Conservation (phyloP, 2,113 vertebrate genomes). For the Galbula dea region DNA sequence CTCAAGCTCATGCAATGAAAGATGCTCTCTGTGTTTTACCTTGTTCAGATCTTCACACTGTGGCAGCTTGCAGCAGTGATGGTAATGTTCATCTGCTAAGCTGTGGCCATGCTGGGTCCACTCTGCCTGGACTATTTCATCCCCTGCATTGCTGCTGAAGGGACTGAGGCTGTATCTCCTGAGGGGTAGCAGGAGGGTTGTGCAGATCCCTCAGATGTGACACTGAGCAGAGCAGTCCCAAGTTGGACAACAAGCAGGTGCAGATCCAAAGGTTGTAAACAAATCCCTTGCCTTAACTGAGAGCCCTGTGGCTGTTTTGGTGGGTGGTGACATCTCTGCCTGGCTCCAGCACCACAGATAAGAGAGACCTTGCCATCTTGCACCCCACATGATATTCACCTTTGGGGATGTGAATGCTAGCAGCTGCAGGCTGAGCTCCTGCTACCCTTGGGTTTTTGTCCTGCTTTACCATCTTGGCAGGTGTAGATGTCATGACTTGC, state of each 20-base stretch:
- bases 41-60: rapidly evolving
- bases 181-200: background rate
- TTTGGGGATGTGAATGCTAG: rapidly evolving
- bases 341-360: rapidly evolving
- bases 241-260: background rate
- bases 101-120: rapidly evolving
- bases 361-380: background rate
- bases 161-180: background rate
- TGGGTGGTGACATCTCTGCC: background rate
- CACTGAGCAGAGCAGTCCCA: background rate
- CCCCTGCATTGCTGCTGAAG: background rate
- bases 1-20: background rate
- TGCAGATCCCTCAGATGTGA: background rate
- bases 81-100: background rate
- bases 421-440: background rate
- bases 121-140: background rate
- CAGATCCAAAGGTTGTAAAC: background rate
- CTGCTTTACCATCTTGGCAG: background rate
- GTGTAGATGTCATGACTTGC: background rate
- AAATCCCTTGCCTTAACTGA: background rate
- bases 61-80: background rate
- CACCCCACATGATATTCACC: too few species aligned
- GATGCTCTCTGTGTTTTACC: background rate
- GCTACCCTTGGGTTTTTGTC: background rate
- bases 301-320: background rate